Evolutionary conservation across 2,888 invertebrate species (phyloP).

Genomic region (Sinodicranocentrus sp.): DNA sequence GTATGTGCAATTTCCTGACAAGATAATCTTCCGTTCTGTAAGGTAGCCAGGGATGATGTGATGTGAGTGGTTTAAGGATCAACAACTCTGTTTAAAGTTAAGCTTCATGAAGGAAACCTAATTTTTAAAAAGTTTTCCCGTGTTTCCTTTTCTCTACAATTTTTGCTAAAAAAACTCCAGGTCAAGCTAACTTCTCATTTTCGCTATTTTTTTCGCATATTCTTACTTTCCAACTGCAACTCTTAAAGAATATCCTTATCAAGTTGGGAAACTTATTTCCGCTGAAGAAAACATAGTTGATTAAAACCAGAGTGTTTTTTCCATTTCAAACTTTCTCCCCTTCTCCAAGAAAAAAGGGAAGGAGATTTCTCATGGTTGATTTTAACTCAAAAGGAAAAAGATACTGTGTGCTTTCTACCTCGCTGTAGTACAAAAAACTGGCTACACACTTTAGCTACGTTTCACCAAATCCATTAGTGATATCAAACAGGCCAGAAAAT

Average conservation of each 20-base stretch:
- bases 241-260: constrained; percentile 30
- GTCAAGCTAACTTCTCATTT: constrained; percentile 40
- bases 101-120: constrained; percentile 31
- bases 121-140: constrained; percentile 34
- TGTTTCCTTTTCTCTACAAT: background rate
- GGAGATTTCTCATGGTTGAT: constrained; percentile 37
- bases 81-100: constrained; percentile 23
- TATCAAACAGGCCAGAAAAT: constrained; percentile 49
- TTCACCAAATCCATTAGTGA: constrained; percentile 55
- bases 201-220: constrained; percentile 11
- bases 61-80: constrained; percentile 15
- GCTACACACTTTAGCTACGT: too few relatives aligned
- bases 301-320: constrained; percentile 37
- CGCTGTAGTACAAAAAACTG: too few relatives aligned
- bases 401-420: background rate
- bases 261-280: constrained; percentile 42
- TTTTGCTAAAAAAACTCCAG: constrained; percentile 22
- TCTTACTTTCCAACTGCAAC: constrained; percentile 3
- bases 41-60: too few relatives aligned
- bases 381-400: background rate
- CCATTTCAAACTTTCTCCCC: constrained; percentile 41
- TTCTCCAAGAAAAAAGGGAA: too few relatives aligned
- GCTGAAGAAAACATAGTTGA: constrained; percentile 27
- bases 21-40: too few relatives aligned
- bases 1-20: too few relatives aligned